Base-by-base conservation (phyloP, 2,797 vertebrate genomes). In the Lithobates sylvaticus region DNA sequence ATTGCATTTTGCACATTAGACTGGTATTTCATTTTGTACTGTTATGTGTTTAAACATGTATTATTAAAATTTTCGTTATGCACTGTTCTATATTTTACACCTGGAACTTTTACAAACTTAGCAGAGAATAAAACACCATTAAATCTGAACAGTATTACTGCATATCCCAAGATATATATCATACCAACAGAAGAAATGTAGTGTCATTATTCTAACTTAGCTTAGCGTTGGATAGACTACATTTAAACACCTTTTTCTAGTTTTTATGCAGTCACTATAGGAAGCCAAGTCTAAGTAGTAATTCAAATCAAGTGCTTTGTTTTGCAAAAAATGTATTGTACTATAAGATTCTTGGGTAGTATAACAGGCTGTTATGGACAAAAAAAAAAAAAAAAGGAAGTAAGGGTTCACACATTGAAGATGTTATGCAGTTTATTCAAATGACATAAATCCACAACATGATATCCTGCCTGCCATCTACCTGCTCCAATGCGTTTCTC, bases 161-260 rank as follows among this genome's bases (percentile, higher is more conserved):
- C 9, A 42, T 32, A 78, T 75, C n/a, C 26, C 73, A 75, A n/a
- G 44, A 75, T 29, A 27, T 26, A 10, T 78, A 65, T 65, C 76
- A 65, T 26, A 78, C 36, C 34, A 78, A 78, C 58, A 42, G n/a
- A 15, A 78, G 76, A 39, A 64, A 64, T 67, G 34, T 18, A 68
- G 36, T 58, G 67, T 44, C 3, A 44, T 68, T 68, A 44, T 79
- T 68, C 26, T 68, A 9, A 0, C 16, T 54, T 78, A 47, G 34
- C 23, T 32, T 78, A 65, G 54, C 18, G 16, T 3, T 39, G 18
- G 74, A 58, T 39, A 42, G 34, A 72, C 70, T 76, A 10, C 39
- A 29, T 29, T 50, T 75, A 65, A 77, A 23, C 23, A 77, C n/a
- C 34, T 3, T 18, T 9, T 75, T 54, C 73, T 54, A 23, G 47